Base-by-base conservation (phyloP, 2,888 invertebrate genomes). In the Pyrochroa serraticornis region DNA sequence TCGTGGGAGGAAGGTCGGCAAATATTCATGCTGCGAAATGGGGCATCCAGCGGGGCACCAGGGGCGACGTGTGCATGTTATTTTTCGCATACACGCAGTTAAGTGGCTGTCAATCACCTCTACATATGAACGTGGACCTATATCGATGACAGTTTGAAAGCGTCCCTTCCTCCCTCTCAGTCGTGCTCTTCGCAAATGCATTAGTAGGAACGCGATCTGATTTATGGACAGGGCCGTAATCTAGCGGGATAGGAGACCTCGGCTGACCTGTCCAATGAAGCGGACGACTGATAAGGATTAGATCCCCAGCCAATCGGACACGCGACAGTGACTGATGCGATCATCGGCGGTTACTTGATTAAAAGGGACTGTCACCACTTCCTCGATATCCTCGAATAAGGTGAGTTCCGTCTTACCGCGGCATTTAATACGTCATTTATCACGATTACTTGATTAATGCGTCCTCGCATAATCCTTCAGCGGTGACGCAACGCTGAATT, bases 311-410 rank as follows among this genome's bases (percentile, higher is more conserved):
- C 74, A 72, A 74, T 74, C 74, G 72, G 68, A 69, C 70, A 64
- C 60, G 64, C 71, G 77, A 76, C 77, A 76, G 73, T 77, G 77
- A 77, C 76, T 75, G 76, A 77, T 77, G 76, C 72, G 75, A 73
- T 74, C 73, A 75, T 76, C 74, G 74, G 74, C 62, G 74, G 74
- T 74, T 70, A 67, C 74, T 75, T 76, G 77, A 77, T 77, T 77
- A 76, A 76, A 76, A 74, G 71, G 74, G 68, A 74, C 74, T 72
- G 74, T 73, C 75, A 65, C 71, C 66, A 67, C 66, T 65, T 63
- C 63, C 65, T 64, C 62, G 66, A 63, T 62, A 62, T 62, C 58
- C 44, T 43, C 53, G 42, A 54, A 42, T 54, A 59, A 65, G 63
- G 63, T 63, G 62, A 59, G 64, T 43, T 60, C 62, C 59, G 57